Percentiles rank a stretch among this genome's conserved stretches.
phyloP scores from a whole-genome alignment of 2,888 invertebrate species.

The Cantharis rustica region DNA sequence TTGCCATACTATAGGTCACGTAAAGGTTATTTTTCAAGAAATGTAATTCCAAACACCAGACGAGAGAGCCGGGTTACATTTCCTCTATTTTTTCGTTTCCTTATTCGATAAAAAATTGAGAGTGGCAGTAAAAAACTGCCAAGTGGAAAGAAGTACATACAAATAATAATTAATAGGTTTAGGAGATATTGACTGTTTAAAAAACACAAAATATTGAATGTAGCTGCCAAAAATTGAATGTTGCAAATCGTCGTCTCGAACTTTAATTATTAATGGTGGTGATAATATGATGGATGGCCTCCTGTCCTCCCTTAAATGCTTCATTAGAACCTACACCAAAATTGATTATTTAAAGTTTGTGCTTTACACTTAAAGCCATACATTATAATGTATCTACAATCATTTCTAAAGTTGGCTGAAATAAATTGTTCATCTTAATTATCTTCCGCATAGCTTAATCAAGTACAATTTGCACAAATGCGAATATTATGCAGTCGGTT shows the following conservation, averaged over 20 bases:
- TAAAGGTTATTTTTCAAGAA: conserved; percentile 17
- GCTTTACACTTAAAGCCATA: not conserved
- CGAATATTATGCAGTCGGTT: not conserved
- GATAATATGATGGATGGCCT: not conserved
- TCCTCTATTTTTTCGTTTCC: conserved; percentile 20
- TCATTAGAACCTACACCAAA: not conserved
- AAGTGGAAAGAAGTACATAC: not conserved
- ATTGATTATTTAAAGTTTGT: not conserved
- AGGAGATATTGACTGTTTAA: not conserved
- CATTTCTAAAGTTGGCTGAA: not conserved
- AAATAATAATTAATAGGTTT: conserved; percentile 25
- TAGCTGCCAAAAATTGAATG: not conserved
- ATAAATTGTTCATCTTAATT: conserved; percentile 7
- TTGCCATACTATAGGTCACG: conserved; percentile 6
- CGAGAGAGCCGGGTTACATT: conserved; percentile 4
- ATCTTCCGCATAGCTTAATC: conserved; percentile 19
- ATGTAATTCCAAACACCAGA: conserved; percentile 5
- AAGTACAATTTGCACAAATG: not conserved
- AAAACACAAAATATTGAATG: too few species aligned
- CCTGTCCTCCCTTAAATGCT: not conserved
- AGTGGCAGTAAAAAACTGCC: not conserved
- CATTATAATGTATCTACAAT: not conserved
- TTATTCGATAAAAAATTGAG: conserved; percentile 8
- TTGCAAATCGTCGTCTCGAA: not conserved
- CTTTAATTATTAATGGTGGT: not conserved